Percentiles rank a stretch among this genome's conserved stretches.
Evolutionary conservation across 1,140 invertebrate genomes (phyloP).

Genomic region (Drosophila repleta): DNA sequence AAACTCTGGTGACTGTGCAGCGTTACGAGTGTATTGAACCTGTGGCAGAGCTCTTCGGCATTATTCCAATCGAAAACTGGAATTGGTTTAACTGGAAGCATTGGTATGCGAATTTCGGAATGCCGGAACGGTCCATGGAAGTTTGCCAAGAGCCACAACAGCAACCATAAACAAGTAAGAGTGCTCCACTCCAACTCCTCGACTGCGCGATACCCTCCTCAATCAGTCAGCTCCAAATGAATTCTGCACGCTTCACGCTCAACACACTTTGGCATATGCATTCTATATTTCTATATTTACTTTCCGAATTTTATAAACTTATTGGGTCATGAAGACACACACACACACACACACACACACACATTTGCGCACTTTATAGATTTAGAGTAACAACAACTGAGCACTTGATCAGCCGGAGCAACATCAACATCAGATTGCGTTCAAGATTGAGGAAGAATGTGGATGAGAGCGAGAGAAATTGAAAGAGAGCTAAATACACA

Average conservation of each 20-base stretch:
- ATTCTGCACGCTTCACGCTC: background rate
- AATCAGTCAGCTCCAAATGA: background rate
- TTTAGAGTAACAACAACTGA: conserved; percentile 57
- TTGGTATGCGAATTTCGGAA: conserved; percentile 79
- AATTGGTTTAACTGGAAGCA: conserved; percentile 80
- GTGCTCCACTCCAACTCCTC: background rate
- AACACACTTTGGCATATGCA: background rate
- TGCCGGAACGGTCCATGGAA: conserved; percentile 79
- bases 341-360: background rate
- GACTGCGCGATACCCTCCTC: conserved; percentile 3
- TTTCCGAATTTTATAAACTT: background rate
- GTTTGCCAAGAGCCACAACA: conserved; percentile 34
- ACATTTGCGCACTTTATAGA: background rate
- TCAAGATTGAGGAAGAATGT: conserved; percentile 7
- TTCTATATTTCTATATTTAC: background rate
- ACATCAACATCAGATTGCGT: conserved; percentile 1
- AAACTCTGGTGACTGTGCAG: conserved; percentile 58
- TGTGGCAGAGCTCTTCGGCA: conserved; percentile 36
- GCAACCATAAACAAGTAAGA: conserved; percentile 8
- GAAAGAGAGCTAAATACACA: conserved; percentile 8
- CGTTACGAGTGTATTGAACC: conserved; percentile 64
- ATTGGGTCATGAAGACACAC: background rate
- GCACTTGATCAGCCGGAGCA: conserved; percentile 68
- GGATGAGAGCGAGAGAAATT: conserved; percentile 6
- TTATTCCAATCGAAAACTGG: conserved; percentile 80